These are phyloP conservation scores for Yponomeuta malinellus DNA, from an alignment of 2,888 invertebrate genomes.

Conservation along the genomic window DNA sequence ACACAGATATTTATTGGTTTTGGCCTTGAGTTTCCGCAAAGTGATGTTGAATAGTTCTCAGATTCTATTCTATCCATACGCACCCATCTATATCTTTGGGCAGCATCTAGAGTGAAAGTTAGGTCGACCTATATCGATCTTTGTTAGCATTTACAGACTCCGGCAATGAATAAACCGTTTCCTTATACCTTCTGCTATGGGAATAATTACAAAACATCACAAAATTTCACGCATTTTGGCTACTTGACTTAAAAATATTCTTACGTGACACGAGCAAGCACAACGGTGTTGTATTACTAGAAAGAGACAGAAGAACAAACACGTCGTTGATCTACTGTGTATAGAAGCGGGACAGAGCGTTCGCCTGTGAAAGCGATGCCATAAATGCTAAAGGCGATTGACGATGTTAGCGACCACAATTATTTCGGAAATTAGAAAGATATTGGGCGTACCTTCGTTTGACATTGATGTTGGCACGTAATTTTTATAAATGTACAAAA, in stretches of 20 bases:
- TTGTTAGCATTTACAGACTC: slow-evolving; percentile 9
- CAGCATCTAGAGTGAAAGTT: slow-evolving; percentile 71
- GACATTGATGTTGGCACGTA: slow-evolving; percentile 70
- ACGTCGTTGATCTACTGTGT: slow-evolving; percentile 54
- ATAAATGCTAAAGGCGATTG: slow-evolving; percentile 67
- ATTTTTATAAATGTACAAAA: slow-evolving; percentile 63
- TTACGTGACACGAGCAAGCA: slow-evolving; percentile 76
- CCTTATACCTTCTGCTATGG: neutral
- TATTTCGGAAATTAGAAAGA: slow-evolving; percentile 35
- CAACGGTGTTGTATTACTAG: slow-evolving; percentile 76
- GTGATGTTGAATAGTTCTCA: slow-evolving; percentile 59
- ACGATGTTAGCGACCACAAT: slow-evolving; percentile 40
- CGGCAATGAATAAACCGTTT: slow-evolving; percentile 19
- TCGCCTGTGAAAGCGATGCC: slow-evolving; percentile 71
- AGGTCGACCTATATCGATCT: slow-evolving; percentile 63
- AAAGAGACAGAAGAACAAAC: slow-evolving; percentile 62
- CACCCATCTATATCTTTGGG: slow-evolving; percentile 49
- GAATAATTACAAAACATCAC: slow-evolving; percentile 11
- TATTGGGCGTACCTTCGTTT: slow-evolving; percentile 60
- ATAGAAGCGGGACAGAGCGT: slow-evolving; percentile 61
- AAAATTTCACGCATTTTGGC: slow-evolving; percentile 40
- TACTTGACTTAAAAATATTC: slow-evolving; percentile 67
- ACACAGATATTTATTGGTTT: slow-evolving; percentile 52
- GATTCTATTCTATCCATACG: slow-evolving; percentile 47
- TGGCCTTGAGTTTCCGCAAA: slow-evolving; percentile 71